Conservation (phyloP, 1,140 invertebrate species). For the Trichonephila clavipes region DNA sequence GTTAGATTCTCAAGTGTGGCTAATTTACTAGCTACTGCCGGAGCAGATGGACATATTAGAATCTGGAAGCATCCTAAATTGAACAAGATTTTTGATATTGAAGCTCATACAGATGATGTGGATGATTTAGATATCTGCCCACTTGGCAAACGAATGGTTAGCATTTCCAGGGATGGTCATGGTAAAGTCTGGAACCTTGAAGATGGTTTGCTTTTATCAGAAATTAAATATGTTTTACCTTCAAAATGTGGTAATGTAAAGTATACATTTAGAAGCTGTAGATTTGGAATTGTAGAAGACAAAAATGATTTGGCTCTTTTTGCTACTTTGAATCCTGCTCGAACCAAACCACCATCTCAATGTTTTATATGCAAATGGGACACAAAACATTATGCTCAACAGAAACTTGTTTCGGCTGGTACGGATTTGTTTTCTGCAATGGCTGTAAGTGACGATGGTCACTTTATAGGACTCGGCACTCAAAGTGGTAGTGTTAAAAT, state of each 20-base stretch:
- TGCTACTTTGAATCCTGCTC: conserved; percentile 90
- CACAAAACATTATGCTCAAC: conserved; percentile 79
- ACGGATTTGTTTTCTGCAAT: conserved; percentile 90
- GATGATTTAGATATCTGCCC: conserved; percentile 95
- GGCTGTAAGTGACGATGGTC: conserved; percentile 93
- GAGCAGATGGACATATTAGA: conserved; percentile 92
- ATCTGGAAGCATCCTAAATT: conserved; percentile 87
- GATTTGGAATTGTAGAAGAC: conserved; percentile 87
- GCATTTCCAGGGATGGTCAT: conserved; percentile 92
- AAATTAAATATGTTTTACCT: conserved; percentile 87
- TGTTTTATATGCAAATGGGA: conserved; percentile 82
- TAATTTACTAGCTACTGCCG: conserved; percentile 92
- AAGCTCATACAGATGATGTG: conserved; percentile 90
- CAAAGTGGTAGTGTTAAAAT: conserved; percentile 95
- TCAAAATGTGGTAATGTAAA: conserved; percentile 88
- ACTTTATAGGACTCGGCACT: conserved; percentile 94
- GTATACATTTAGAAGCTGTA: conserved; percentile 79
- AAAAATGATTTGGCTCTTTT: conserved; percentile 87
- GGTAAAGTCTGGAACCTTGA: conserved; percentile 89
- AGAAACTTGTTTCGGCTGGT: conserved; percentile 79
- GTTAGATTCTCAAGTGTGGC: conserved; percentile 89
- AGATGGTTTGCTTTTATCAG: conserved; percentile 85
- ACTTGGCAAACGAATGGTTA: conserved; percentile 88
- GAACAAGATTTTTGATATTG: conserved; percentile 85
- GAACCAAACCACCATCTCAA: conserved; percentile 81